phyloP scores from a whole-genome alignment of 2,888 invertebrate species.

The Dioctria rufipes region DNA sequence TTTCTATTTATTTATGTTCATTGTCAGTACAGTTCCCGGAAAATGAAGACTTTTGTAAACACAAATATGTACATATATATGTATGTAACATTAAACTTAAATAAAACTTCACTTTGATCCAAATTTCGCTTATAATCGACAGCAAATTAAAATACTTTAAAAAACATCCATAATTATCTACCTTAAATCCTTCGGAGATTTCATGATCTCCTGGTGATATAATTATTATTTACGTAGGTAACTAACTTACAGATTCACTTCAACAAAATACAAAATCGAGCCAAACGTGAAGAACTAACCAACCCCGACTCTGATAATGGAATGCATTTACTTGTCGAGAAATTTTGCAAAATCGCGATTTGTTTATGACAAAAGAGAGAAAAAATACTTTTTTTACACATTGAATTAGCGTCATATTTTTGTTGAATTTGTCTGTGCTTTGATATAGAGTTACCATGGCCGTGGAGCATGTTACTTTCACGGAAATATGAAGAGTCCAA shows the following conservation, averaged over 20 bases:
- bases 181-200: not conserved
- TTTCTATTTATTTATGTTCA: no score
- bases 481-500: not conserved
- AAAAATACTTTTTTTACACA: not conserved
- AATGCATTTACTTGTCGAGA: not conserved
- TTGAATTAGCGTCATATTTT: slow-evolving; percentile 3
- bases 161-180: not conserved
- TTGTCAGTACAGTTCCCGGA: no score
- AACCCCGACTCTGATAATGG: slow-evolving; percentile 3
- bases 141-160: no score
- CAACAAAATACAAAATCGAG: not conserved
- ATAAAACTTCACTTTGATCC: no score
- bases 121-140: no score
- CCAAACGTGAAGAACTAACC: not conserved
- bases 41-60: no score
- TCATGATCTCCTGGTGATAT: not conserved
- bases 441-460: not conserved
- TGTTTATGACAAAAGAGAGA: not conserved
- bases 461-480: not conserved
- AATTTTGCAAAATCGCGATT: slow-evolving; percentile 29
- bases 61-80: no score
- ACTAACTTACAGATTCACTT: not conserved
- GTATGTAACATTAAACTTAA: no score
- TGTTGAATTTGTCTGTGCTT: not conserved
- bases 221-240: not conserved